A percentile compares a stretch with the other conserved stretches of the same genome.
phyloP scores from a whole-genome alignment of 1,140 invertebrate species.

The Pogonomyrmex californicus region DNA sequence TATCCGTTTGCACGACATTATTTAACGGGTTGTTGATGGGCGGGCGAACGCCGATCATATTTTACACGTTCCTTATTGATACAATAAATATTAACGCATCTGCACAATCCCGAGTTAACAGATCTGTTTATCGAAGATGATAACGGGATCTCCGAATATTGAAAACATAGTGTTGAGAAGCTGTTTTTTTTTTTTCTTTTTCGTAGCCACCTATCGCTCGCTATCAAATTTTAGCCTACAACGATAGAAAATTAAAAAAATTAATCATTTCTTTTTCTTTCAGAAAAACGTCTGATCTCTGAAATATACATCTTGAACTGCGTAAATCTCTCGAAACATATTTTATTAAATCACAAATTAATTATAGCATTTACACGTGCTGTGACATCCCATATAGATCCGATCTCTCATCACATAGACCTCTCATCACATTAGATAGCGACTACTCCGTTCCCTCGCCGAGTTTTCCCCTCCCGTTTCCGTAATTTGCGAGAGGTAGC shows the following conservation, averaged over 20 bases:
- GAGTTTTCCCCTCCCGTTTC: slow-evolving; percentile 16
- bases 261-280: background rate
- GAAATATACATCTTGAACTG: background rate
- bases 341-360: background rate
- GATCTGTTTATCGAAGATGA: slow-evolving; percentile 64
- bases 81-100: slow-evolving; percentile 73
- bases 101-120: slow-evolving; percentile 73
- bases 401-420: background rate
- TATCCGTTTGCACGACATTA: slow-evolving; percentile 62
- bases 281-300: background rate
- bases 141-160: background rate
- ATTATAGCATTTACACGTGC: slow-evolving; percentile 34
- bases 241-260: background rate
- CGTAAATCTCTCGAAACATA: background rate
- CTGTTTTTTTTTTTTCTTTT: no score
- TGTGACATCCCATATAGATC: slow-evolving; percentile 46
- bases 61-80: slow-evolving; percentile 69
- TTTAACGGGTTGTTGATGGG: slow-evolving; percentile 42
- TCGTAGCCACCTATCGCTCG: no score
- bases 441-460: background rate
- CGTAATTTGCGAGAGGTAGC: slow-evolving; percentile 32
- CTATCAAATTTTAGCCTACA: background rate
- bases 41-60: slow-evolving; percentile 25
- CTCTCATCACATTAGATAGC: slow-evolving; percentile 34
- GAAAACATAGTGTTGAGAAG: background rate